These are phyloP conservation scores for Amblyjoppa fuscipennis DNA, from an alignment of 2,888 invertebrate genomes.

Conservation along the genomic window DNA sequence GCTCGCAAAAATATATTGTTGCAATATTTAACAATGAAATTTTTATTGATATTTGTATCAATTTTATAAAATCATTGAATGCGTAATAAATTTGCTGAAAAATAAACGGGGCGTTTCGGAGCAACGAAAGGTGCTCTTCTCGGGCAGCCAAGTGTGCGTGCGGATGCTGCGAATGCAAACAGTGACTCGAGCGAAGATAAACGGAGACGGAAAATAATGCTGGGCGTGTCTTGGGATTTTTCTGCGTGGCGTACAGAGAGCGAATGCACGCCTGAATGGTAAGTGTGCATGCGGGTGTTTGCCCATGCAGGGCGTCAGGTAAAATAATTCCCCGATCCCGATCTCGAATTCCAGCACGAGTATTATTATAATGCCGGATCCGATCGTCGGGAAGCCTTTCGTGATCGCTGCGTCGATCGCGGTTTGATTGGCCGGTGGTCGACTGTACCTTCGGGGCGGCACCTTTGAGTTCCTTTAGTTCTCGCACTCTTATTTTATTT, in stretches of 20 bases:
- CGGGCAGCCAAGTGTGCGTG: background rate
- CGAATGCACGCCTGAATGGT: background rate
- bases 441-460: slow-evolving; percentile 72
- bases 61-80: background rate
- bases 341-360: slow-evolving; percentile 48
- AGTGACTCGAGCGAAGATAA: background rate
- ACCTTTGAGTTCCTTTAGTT: slow-evolving; percentile 76
- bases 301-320: slow-evolving; percentile 20
- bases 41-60: background rate
- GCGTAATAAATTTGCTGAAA: background rate
- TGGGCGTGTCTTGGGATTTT: background rate
- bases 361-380: slow-evolving; percentile 53
- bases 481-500: slow-evolving; percentile 40
- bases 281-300: background rate
- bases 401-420: slow-evolving; percentile 56
- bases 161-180: background rate
- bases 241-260: slow-evolving; percentile 1
- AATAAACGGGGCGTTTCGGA: background rate
- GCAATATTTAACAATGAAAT: too few species aligned
- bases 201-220: background rate
- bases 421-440: slow-evolving; percentile 72
- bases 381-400: slow-evolving; percentile 47
- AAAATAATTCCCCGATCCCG: slow-evolving; percentile 51
- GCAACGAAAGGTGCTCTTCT: background rate
- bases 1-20: too few species aligned